phyloP scores from a whole-genome alignment of 2,888 invertebrate species.

The Nephrotoma appendiculata region DNA sequence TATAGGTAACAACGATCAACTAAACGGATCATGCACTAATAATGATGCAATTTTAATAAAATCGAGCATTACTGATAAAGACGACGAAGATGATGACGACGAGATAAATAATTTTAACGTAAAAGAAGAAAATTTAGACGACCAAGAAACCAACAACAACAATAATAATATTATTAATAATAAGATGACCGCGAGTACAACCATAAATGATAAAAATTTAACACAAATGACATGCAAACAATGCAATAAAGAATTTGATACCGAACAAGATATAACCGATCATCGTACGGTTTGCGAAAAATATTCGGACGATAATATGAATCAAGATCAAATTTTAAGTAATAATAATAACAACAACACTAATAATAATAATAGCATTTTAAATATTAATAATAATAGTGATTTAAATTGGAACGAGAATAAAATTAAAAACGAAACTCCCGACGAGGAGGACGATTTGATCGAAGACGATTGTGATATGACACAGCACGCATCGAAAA shows the following conservation, averaged over 20 bases:
- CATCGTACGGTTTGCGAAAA: neutral
- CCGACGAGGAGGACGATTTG: neutral
- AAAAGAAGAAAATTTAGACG: neutral
- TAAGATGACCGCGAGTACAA: neutral
- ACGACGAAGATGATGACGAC: neutral
- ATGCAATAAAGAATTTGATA: neutral
- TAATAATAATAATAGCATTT: neutral
- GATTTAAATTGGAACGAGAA: neutral
- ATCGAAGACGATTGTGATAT: slow-evolving; percentile 3
- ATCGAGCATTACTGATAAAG: neutral
- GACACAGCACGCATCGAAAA: neutral
- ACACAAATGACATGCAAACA: slow-evolving; percentile 1
- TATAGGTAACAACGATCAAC: neutral
- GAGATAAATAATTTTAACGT: neutral
- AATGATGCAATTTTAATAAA: neutral
- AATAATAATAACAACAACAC: neutral
- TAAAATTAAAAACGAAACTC: neutral
- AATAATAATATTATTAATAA: neutral
- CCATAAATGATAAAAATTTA: neutral
- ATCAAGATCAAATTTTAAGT: slow-evolving; percentile 1
- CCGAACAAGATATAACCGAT: slow-evolving; percentile 1
- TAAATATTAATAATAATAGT: neutral
- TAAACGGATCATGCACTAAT: neutral
- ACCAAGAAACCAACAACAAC: neutral
- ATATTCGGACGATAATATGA: neutral